Evolutionary conservation across 1,140 invertebrate genomes (phyloP).

Genomic region (Leptonema lineaticorne): DNA sequence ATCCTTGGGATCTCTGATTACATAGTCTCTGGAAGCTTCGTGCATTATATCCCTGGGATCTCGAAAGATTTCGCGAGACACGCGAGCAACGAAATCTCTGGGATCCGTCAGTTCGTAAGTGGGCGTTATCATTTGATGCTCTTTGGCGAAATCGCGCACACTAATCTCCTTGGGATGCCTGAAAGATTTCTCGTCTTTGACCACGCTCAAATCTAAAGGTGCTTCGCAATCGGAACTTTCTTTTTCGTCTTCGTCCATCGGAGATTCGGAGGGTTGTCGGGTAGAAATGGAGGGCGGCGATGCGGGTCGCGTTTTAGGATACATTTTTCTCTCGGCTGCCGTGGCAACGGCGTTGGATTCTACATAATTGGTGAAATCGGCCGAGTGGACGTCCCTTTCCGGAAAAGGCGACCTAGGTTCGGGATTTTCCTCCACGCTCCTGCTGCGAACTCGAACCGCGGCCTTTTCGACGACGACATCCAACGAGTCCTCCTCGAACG

Average conservation of each 20-base stretch:
- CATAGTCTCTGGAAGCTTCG: conserved; percentile 48
- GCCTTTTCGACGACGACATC: too few species aligned
- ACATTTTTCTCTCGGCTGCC: conserved; percentile 53
- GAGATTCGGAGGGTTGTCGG: conserved; percentile 26
- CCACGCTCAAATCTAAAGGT: conserved; percentile 63
- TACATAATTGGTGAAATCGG: conserved; percentile 16
- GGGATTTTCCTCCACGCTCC: conserved; percentile 7
- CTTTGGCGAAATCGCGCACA: conserved; percentile 52
- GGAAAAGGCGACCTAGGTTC: conserved; percentile 21
- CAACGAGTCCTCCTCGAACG: too few species aligned
- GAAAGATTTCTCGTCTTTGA: conserved; percentile 40
- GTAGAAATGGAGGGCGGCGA: conserved; percentile 1
- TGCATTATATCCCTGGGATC: conserved; percentile 45
- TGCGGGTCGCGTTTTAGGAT: conserved; percentile 41
- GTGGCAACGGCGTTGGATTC: conserved; percentile 37
- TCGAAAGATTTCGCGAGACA: conserved; percentile 40
- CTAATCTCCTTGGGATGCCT: conserved; percentile 47
- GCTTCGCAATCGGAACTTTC: conserved; percentile 50
- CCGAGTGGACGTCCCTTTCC: conserved; percentile 36
- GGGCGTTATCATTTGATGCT: conserved; percentile 15
- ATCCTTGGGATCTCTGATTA: conserved; percentile 48
- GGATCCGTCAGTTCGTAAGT: conserved; percentile 40
- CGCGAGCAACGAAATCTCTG: conserved; percentile 43
- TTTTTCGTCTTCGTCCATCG: conserved; percentile 40
- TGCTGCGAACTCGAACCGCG: conserved; percentile 21